Evolutionary conservation across 2,888 invertebrate genomes (phyloP), one percentile per base, ranked within the genome.

Genomic region (Sinhomidia bicolor): DNA sequence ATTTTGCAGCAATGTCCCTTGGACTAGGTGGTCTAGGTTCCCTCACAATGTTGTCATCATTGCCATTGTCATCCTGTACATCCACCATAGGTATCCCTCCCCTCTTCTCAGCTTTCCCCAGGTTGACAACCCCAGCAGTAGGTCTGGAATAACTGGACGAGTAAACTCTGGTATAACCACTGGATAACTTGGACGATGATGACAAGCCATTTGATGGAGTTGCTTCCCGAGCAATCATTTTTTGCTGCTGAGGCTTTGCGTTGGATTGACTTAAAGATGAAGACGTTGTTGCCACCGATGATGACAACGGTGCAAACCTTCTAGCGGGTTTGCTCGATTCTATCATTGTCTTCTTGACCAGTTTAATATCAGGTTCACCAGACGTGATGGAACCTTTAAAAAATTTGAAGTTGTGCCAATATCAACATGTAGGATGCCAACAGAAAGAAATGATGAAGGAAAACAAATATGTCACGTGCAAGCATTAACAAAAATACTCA

Each of bases 1-100:
- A 91, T 0, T 85, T 88, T 88, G 78, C 85, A n/a, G 90, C 90
- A 76, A 91, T 91, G 32, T 91, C 91, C 23, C 90, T 62, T 6
- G 91, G 91, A 82, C 89, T 91, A 9, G 90, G 86, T 6, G 90
- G 90, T 23, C 90, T 41, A 5, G 36, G 4, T 5, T 36, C 36
- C 7, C 7, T 3, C 36, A 5, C 36, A 36, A 36, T 3, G 7
- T 36, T 36, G 5, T 79, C 83, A n/a, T 26, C 23, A 12, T 26
- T 23, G 4, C 62, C 68, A 41, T 20, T 3, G 4, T 85, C 62
- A 23, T 79, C 83, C 9, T 78, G 47, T 26, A 12, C 14, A n/a
- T 85, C 44, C 9, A 79, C 44, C 9, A 79, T 36, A 36, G 44
- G 26, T 57, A 47, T 14, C 54, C 36, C 36, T 36, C 7, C 7